A percentile compares a stretch with the other conserved stretches of the same genome.
Evolutionary conservation across 2,797 vertebrate species (phyloP).

Genomic region (Caiman crocodilus): DNA sequence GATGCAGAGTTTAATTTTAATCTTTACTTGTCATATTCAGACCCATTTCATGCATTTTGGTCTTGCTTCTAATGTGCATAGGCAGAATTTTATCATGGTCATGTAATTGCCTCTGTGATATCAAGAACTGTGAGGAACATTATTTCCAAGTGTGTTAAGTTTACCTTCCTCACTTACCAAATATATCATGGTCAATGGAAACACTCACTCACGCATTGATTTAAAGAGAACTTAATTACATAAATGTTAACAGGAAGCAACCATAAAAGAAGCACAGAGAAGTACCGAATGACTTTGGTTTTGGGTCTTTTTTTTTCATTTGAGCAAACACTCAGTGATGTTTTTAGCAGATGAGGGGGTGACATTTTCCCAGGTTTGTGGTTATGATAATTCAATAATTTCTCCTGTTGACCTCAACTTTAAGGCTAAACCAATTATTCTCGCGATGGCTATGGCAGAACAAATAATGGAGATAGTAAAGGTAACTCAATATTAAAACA

Average conservation of each 20-base stretch:
- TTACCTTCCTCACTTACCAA: not conserved
- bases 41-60: not conserved
- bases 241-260: not conserved
- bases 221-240: not conserved
- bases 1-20: not conserved
- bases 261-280: accelerated
- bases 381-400: accelerated
- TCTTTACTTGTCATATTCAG: not conserved
- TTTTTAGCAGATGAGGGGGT: not conserved
- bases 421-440: not conserved
- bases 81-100: not conserved
- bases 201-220: not conserved
- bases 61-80: accelerated
- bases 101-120: not conserved
- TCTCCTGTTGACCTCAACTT: not conserved
- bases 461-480: not conserved
- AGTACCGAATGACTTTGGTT: not conserved
- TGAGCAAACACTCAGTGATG: not conserved
- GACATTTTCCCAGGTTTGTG: not conserved
- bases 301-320: not conserved
- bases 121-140: not conserved
- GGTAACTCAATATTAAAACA: not conserved
- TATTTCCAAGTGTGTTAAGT: not conserved
- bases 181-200: not conserved
- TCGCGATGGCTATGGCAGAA: not conserved